Evolutionary conservation across 2,888 invertebrate species (phyloP), one percentile per base, ranked within the genome.

Genomic region (Scelioninae gen. 1): DNA sequence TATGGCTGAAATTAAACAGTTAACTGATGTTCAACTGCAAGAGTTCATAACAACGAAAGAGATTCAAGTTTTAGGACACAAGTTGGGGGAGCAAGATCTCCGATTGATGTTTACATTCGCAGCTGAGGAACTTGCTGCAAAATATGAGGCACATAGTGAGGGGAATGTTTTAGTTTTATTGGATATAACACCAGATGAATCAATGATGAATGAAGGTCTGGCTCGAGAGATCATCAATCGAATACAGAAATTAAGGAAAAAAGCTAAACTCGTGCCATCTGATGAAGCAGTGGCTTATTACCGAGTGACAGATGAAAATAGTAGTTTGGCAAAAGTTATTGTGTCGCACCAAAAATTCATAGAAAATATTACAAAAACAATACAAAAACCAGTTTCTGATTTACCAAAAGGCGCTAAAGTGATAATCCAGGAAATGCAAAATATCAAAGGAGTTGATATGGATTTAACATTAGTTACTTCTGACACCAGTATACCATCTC

Each of bases 221-320:
- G 97, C 99, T 0, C 94, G 99, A 78, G 99, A 99, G 93, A 95
- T 99, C 29, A 97, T 98, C 79, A 99, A 99, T 91, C 95, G 99
- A 72, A 95, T 99, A 34, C 99, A 99, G 92, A 99, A 98, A 92
- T 93, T 99, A 10, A 94, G 99, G 78, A 99, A 99, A 93, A 98
- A 98, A 93, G 98, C 97, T 0, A 96, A 96, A 88, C 94, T 99
- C 40, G 96, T 98, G 23, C 98, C 98, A 0, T 96, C 97, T 0
- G 98, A 99, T 93, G 95, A 96, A 83, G 97, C 98, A 5, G 94
- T 95, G 49, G 96, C 98, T 10, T 97, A 95, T 92, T 97, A 96
- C 90, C 93, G 94, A 31, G 94, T 96, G 0, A 93, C 93, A 53
- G 95, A 94, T 79, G 86, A 90, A 0, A 87, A 88, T 8, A 94